phyloP scores from a whole-genome alignment of 2,888 invertebrate genomes.

The Netelia inedita region DNA sequence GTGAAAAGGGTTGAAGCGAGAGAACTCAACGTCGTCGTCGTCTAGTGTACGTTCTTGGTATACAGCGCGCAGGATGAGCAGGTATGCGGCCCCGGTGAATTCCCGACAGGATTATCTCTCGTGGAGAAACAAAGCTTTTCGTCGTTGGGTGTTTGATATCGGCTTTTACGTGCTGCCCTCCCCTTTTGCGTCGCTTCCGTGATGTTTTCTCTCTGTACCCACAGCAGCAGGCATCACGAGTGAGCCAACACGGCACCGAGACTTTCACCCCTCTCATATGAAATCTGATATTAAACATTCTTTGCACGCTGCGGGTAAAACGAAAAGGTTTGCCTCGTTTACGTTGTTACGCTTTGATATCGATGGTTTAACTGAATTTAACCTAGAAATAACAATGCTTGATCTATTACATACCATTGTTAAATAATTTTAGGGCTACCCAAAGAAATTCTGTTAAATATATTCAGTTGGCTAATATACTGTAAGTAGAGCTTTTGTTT shows the following conservation, averaged over 20 bases:
- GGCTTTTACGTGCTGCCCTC: slow-evolving; percentile 78
- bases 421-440: too few species aligned
- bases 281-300: slow-evolving; percentile 83
- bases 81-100: slow-evolving; percentile 77
- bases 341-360: neutral
- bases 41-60: slow-evolving; percentile 67
- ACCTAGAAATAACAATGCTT: too few species aligned
- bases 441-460: too few species aligned
- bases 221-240: slow-evolving; percentile 62
- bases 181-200: slow-evolving; percentile 50
- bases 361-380: too few species aligned
- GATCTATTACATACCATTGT: too few species aligned
- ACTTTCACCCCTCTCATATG: slow-evolving; percentile 70
- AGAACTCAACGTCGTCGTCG: slow-evolving; percentile 59
- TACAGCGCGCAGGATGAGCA: slow-evolving; percentile 71
- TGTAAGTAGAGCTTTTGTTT: too few species aligned
- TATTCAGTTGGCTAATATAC: too few species aligned
- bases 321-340: slow-evolving; percentile 65
- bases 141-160: slow-evolving; percentile 83
- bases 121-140: slow-evolving; percentile 81
- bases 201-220: slow-evolving; percentile 65
- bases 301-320: slow-evolving; percentile 72
- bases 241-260: slow-evolving; percentile 55
- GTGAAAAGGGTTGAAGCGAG: slow-evolving; percentile 57
- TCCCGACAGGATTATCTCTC: slow-evolving; percentile 82